A percentile compares a stretch with the other conserved stretches of the same genome.
Conservation (phyloP, 64 coral and sea anemone species). For the Trachythela sp. region DNA sequence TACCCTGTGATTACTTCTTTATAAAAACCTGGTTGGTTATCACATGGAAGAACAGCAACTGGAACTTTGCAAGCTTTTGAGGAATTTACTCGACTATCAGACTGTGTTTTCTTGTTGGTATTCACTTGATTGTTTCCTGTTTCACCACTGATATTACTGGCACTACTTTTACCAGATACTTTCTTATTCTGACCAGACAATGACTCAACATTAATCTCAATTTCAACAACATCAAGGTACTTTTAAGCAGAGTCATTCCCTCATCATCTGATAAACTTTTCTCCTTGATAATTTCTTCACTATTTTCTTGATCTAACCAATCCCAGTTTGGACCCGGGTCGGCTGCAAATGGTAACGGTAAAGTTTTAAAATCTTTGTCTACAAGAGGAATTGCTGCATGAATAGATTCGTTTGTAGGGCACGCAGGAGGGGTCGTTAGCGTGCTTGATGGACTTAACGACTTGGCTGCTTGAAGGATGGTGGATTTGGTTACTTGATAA, state of each 20-base stretch:
- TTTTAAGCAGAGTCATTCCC: slow-evolving; percentile 59
- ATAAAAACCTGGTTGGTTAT: slow-evolving; percentile 83
- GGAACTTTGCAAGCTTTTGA: slow-evolving; percentile 44
- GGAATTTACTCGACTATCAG: slow-evolving; percentile 44
- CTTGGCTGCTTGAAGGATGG: not conserved
- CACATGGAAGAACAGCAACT: slow-evolving; percentile 58
- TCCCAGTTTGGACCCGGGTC: slow-evolving; percentile 66
- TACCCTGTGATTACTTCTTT: slow-evolving; percentile 82
- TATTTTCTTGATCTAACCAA: slow-evolving; percentile 57
- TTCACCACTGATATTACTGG: no score
- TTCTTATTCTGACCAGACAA: slow-evolving; percentile 46
- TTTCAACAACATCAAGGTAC: slow-evolving; percentile 64
- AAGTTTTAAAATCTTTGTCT: slow-evolving; percentile 54
- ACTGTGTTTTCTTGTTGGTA: slow-evolving; percentile 56
- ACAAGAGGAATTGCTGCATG: slow-evolving; percentile 69
- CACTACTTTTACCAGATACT: slow-evolving; percentile 38
- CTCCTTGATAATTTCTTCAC: slow-evolving; percentile 21
- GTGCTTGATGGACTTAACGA: not conserved
- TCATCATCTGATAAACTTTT: slow-evolving; percentile 48
- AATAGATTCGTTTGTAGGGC: not conserved
- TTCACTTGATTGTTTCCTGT: slow-evolving; percentile 53
- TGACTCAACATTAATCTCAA: slow-evolving; percentile 43
- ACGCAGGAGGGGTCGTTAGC: not conserved
- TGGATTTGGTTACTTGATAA: not conserved
- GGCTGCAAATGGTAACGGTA: slow-evolving; percentile 69